Base-by-base conservation (phyloP, 2,113 vertebrate genomes). In the Gobius niger region DNA sequence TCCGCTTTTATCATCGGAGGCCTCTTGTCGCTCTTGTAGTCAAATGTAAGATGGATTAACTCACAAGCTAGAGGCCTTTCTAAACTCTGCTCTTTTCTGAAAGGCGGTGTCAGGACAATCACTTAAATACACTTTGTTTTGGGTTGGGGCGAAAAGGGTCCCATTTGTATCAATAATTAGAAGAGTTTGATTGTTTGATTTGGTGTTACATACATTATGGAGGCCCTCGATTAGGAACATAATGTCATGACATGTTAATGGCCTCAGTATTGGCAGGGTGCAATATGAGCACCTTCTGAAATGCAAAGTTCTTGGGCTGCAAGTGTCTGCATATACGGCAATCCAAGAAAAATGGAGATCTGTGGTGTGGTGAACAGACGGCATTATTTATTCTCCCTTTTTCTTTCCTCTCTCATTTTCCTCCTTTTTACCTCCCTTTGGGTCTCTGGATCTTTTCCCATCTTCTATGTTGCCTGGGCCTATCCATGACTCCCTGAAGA, bases 221-320 rank as follows among this genome's bases (percentile, higher is more conserved):
- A 85, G 54, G 67, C 60, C 76, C 81, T 87, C 65, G 76, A 91
- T 92, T 90, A 89, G 59, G 75, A 78, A 81, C 81, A 87, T 90
- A 79, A 88, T 85, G 88, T 85, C 87, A 88, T 88, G 82, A 85
- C 75, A 86, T 84, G 90, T 88, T 91, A 92, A 92, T 92, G 88
- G 90, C 83, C 70, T 7, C 67, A 82, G 81, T 83, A 76, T 82
- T 88, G 75, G 77, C 75, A 60, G 54, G 72, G 77, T 67, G 76
- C 68, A 83, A 80, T 81, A 83, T 47, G 67, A 82, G 77, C 60
- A 76, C 57, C 77, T 85, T 90, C 88, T 90, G 87, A 91, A 90
- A 89, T 91, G 87, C 89, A 91, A 90, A 92, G 85, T 68, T 46
- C 73, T 84, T 73, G 49, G 41, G 63, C 75, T 74, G 70, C 73